phyloP scores from a whole-genome alignment of 2,113 vertebrate species.

The Indicator maculatus region DNA sequence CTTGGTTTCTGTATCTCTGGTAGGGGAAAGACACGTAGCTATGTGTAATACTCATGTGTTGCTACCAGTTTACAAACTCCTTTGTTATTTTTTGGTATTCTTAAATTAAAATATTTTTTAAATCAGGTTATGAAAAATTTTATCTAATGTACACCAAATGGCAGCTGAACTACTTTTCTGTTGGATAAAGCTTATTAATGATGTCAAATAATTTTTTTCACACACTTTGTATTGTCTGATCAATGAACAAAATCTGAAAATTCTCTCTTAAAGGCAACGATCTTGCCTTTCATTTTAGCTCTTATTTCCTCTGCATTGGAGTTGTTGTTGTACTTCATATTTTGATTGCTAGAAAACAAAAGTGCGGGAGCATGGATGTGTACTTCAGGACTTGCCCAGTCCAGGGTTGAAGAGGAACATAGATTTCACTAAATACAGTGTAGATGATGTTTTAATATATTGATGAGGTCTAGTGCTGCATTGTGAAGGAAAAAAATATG shows the following conservation, averaged over 20 bases:
- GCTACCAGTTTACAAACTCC: background rate
- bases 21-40: background rate
- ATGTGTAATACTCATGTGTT: accelerated
- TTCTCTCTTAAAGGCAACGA: background rate
- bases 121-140: background rate
- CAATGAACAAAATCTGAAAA: background rate
- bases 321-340: background rate
- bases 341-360: background rate
- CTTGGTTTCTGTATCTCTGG: background rate
- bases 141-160: background rate
- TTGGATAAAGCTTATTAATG: background rate
- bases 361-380: accelerated
- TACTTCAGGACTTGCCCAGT: background rate
- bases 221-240: background rate
- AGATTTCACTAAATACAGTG: background rate
- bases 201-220: background rate
- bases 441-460: background rate
- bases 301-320: background rate
- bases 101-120: background rate
- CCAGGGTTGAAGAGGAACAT: background rate
- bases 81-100: background rate
- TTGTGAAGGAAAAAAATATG: background rate
- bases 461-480: background rate
- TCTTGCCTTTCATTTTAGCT: background rate
- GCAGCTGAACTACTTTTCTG: background rate